Evolutionary conservation across 2,888 invertebrate genomes (phyloP), one percentile per base, ranked within the genome.

Genomic region (Parasteatoda lunata): DNA sequence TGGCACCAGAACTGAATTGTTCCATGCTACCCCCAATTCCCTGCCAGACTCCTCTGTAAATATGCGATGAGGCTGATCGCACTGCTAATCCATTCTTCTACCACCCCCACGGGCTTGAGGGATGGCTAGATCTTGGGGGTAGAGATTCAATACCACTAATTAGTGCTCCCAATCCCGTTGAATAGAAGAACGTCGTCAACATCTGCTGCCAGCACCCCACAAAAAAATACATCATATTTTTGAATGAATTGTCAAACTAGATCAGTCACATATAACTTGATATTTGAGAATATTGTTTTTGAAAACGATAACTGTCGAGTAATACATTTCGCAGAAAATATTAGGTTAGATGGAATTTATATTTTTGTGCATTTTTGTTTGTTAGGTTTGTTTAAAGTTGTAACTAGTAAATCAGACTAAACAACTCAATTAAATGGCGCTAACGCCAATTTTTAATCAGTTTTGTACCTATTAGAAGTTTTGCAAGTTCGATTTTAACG

Each of bases 141-240:
- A 48, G 68, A 76, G 84, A 79, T 76, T 85, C 84, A 85, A 85
- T 85, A 85, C 79, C 71, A 79, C 84, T 85, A 85, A 85, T 85
- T 85, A 85, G 84, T 79, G 84, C 75, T 75, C 76, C 75, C 75
- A 75, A 69, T 72, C 47, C 11, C n/a, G 54, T 66, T 69, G 70
- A 65, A 84, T 73, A 68, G 59, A 78, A 76, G 76, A 75, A 70
- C 68, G 79, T 85, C 84, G 79, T 15, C 70, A 76, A 76, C 84
- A 85, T 85, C 84, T 85, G 84, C 73, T 75, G 72, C 84, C 78
- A 73, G 48, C 64, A 65, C 59, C 30, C 13, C 5, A 9, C 11
- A 13, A 30, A 45, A 47, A 76, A 48, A 51, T 51, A 71, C 79
- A 70, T 64, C 54, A 59, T 48, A 64, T 49, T 30, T 64, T 59